Evolutionary conservation across 2,888 invertebrate species (phyloP), one percentile per base, ranked within the genome.

Genomic region (Watsonalla binaria): DNA sequence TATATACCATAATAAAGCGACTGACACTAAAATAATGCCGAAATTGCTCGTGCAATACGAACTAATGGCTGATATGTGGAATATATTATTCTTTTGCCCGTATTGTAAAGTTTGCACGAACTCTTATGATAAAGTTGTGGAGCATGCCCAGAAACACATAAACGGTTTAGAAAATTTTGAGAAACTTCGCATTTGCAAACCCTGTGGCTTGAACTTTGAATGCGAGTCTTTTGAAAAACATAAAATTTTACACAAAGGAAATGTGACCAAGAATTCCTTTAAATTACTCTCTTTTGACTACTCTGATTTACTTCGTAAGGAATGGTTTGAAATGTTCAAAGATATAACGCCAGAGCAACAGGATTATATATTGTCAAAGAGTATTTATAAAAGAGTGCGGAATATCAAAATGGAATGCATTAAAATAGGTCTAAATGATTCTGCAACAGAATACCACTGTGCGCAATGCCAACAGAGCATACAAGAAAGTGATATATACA

Each of bases 91-190:
- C 24, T 53, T 63, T 4, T 87, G 87, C 51, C 37, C 51, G 0
- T 51, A 54, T 0, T 87, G 87, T 42, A 66, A 77, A 0, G 54
- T 78, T 0, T 62, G 76, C 0, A 72, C 74, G 0, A 76, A 82
- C 46, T 60, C 64, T 0, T 86, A 87, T 45, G 84, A 86, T 24
- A 61, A 68, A 0, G 76, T 75, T 0, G 76, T 86, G 0, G 78
- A 76, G 0, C 86, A 86, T 48, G 68, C 77, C 2, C 85, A 85
- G 39, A 65, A 67, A 0, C 85, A 86, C 51, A 64, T 74, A 0
- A 70, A 65, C 7, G 59, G 70, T 6, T 56, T 70, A 51, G 61
- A 68, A 4, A 61, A 49, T 11, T 63, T 57, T 35, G 57, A 58
- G 6, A 64, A 64, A 0, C 60, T 37, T 0, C 69, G 71, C 5